Evolutionary conservation across 2,888 invertebrate genomes (phyloP).

Genomic region (Lapara coniferarum): DNA sequence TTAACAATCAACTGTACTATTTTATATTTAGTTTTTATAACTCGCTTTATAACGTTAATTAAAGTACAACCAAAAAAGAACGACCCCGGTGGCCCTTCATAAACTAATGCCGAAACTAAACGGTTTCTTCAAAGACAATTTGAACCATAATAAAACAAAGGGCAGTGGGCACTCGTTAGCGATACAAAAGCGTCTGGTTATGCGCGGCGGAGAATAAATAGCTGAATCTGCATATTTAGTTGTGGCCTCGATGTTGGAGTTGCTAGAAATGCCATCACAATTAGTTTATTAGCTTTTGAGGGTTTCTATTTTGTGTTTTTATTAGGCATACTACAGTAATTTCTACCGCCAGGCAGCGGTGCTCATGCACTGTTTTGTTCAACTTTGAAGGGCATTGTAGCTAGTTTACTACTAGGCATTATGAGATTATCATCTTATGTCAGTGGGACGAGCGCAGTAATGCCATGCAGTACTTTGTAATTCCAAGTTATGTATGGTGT

Average conservation of each 20-base stretch:
- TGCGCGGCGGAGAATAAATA: slow-evolving; percentile 33
- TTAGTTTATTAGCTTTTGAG: too few relatives aligned
- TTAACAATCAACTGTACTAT: not conserved
- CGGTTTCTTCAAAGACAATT: slow-evolving; percentile 23
- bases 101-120: slow-evolving; percentile 4
- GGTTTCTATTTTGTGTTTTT: too few relatives aligned
- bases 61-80: not conserved
- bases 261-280: not conserved
- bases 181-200: slow-evolving; percentile 36
- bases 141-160: slow-evolving; percentile 30
- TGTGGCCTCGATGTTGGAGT: not conserved
- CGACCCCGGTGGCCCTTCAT: slow-evolving; percentile 8
- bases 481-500: too few relatives aligned
- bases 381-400: too few relatives aligned
- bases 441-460: too few relatives aligned
- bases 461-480: too few relatives aligned
- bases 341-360: too few relatives aligned
- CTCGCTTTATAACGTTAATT: not conserved
- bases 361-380: too few relatives aligned
- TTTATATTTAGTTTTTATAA: too few relatives aligned
- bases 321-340: too few relatives aligned
- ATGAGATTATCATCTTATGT: too few relatives aligned
- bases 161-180: slow-evolving; percentile 38
- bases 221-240: slow-evolving; percentile 35
- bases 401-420: too few relatives aligned